Conservation (phyloP, 2,113 vertebrate genomes). For the Erythrolamprus reginae region DNA sequence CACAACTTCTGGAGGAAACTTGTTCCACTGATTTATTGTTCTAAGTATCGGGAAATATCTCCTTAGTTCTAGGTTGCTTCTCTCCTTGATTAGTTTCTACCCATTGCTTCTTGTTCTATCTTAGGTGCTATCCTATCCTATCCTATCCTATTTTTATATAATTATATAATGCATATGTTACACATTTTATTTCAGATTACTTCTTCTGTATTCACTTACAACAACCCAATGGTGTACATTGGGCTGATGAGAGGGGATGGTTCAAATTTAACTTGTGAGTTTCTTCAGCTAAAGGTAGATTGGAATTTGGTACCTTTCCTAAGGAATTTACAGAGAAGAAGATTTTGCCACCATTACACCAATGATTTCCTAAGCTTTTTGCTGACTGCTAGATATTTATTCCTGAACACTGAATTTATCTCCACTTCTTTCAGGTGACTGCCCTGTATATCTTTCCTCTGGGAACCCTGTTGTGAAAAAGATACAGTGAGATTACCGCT, state of each 20-base stretch:
- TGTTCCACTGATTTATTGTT: too few relatives aligned
- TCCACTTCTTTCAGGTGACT: constrained; percentile 18
- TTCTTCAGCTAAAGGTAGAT: not conserved
- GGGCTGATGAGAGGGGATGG: not conserved
- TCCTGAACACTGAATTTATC: constrained; percentile 5
- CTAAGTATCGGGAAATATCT: too few relatives aligned
- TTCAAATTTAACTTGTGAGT: not conserved
- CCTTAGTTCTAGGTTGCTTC: too few relatives aligned
- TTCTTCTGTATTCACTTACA: not conserved
- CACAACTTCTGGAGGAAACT: too few relatives aligned
- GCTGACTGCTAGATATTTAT: constrained; percentile 8
- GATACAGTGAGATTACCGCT: constrained; percentile 18
- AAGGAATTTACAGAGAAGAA: not conserved
- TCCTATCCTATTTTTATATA: not conserved
- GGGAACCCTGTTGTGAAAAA: constrained; percentile 25
- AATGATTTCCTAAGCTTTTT: not conserved
- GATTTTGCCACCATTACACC: not conserved
- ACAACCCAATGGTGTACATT: not conserved
- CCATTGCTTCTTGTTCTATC: too few relatives aligned
- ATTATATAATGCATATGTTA: not conserved
- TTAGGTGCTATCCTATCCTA: not conserved
- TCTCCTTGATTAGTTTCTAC: too few relatives aligned
- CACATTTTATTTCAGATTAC: not conserved
- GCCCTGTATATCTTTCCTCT: constrained; percentile 12
- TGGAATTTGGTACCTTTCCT: not conserved